These are phyloP conservation scores for Vanessa atalanta DNA, from an alignment of 1,140 invertebrate genomes.

Conservation along the genomic window DNA sequence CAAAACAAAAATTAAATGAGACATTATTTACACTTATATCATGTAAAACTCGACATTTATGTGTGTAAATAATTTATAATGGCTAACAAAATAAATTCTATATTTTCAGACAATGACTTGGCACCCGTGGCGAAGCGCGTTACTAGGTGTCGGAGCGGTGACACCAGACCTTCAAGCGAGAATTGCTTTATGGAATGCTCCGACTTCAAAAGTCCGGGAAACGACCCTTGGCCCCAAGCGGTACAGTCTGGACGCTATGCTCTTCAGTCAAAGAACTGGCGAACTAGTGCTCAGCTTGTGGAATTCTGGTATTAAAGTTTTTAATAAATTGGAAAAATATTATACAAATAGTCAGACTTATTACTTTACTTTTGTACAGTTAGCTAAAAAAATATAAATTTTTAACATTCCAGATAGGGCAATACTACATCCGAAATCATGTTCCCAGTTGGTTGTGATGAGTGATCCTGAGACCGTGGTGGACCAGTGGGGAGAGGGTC, in stretches of 20 bases:
- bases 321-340: neutral
- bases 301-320: conserved; percentile 47
- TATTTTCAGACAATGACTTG: conserved; percentile 55
- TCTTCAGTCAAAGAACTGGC: conserved; percentile 64
- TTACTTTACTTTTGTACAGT: neutral
- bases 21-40: neutral
- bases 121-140: conserved; percentile 69
- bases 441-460: conserved; percentile 64
- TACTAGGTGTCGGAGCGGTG: conserved; percentile 58
- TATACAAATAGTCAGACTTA: neutral
- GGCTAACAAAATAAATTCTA: neutral
- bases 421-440: conserved; percentile 36
- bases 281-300: conserved; percentile 69
- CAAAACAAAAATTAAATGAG: too few species aligned
- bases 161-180: conserved; percentile 35
- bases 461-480: conserved; percentile 60
- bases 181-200: conserved; percentile 55
- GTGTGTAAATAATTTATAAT: neutral
- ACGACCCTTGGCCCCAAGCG: conserved; percentile 36
- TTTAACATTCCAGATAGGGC: conserved; percentile 23
- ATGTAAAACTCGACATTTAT: neutral
- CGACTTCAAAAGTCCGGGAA: conserved; percentile 41
- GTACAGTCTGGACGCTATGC: conserved; percentile 60
- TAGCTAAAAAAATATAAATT: neutral
- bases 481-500: conserved; percentile 65